Conservation (phyloP, 2,113 vertebrate genomes). For the Colinus virginianus region DNA sequence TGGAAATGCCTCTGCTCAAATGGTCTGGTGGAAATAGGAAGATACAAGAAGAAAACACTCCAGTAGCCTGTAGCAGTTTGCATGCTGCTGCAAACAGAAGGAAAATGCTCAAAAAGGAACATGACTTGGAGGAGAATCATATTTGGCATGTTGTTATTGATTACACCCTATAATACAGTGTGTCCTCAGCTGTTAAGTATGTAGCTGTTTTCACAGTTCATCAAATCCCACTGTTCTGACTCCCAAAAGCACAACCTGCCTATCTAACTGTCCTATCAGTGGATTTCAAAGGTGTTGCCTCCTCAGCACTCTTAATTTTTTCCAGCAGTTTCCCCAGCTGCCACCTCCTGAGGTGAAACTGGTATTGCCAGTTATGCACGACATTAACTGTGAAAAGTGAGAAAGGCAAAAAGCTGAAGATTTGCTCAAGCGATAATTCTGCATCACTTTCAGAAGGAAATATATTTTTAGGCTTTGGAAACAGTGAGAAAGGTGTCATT, state of each 20-base stretch:
- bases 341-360: neutral
- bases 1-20: constrained; percentile 22
- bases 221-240: neutral
- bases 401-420: neutral
- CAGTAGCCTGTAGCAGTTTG: neutral
- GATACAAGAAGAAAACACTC: neutral
- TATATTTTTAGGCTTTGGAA: neutral
- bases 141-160: neutral
- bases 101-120: neutral
- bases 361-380: neutral
- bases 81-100: neutral
- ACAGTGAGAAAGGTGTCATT: neutral
- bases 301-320: neutral
- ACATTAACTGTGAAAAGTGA: neutral
- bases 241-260: neutral
- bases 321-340: neutral
- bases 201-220: neutral
- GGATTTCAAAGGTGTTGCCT: neutral
- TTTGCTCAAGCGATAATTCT: neutral
- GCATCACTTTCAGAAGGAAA: neutral
- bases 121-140: neutral
- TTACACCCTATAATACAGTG: neutral
- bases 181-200: neutral
- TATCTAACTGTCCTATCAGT: neutral
- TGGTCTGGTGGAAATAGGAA: neutral